These are phyloP conservation scores for Etheostoma nigrum DNA, from an alignment of 2,797 vertebrate genomes.

Conservation along the genomic window DNA sequence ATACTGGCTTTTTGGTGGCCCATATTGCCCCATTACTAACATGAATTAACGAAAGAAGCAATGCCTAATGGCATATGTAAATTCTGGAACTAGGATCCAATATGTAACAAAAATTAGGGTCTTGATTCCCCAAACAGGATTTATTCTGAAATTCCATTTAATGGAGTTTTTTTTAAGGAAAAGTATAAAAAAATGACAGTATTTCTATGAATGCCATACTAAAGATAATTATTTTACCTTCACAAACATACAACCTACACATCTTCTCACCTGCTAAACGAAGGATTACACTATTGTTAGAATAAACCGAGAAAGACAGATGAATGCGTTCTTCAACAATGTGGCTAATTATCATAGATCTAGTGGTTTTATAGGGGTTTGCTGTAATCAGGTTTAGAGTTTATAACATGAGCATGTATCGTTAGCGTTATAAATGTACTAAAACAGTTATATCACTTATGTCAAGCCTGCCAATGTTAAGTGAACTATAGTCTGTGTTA, in stretches of 20 bases:
- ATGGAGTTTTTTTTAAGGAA: not conserved
- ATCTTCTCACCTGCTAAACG: not conserved
- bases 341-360: not conserved
- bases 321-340: not conserved
- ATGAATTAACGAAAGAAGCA: not conserved
- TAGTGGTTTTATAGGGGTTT: not conserved
- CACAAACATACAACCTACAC: not conserved
- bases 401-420: not conserved
- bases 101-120: not conserved
- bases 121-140: not conserved
- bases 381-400: slow-evolving; percentile 4
- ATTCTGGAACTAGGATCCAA: not conserved
- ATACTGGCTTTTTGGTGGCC: not conserved
- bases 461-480: not conserved
- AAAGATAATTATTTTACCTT: not conserved
- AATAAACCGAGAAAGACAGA: not conserved
- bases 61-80: not conserved
- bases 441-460: not conserved
- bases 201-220: not conserved
- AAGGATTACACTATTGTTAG: slow-evolving; percentile 19
- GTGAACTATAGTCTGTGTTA: not conserved
- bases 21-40: not conserved
- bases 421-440: not conserved
- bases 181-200: not conserved
- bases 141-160: not conserved